Percentiles rank a stretch among this genome's conserved stretches.
Evolutionary conservation across 1,140 invertebrate species (phyloP).

Genomic region (Popillia japonica): DNA sequence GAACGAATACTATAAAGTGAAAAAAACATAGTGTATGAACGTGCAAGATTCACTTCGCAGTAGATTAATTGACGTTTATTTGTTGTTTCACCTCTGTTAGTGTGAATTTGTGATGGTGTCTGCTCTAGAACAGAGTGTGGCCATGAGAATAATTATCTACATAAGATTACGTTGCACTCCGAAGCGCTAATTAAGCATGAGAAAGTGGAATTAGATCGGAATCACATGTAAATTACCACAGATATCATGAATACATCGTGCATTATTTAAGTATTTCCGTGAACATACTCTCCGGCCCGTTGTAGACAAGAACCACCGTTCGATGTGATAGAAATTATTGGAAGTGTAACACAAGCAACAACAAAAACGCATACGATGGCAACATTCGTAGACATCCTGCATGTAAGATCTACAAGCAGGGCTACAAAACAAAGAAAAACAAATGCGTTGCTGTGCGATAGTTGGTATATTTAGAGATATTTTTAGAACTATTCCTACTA

Average conservation of each 20-base stretch:
- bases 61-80: constrained; percentile 31
- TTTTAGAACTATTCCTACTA: no score
- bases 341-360: background rate
- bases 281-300: background rate
- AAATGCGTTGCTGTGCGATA: background rate
- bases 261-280: constrained; percentile 31
- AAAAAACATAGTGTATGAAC: background rate
- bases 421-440: background rate
- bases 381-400: background rate
- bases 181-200: constrained; percentile 37
- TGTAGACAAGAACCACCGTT: background rate
- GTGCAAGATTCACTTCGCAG: constrained; percentile 23
- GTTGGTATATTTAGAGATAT: background rate
- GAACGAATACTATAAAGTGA: background rate
- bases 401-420: background rate
- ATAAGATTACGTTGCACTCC: constrained; percentile 19
- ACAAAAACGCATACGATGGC: background rate
- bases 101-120: constrained; percentile 24
- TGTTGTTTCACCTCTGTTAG: constrained; percentile 29
- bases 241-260: constrained; percentile 30
- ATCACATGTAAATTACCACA: constrained; percentile 24
- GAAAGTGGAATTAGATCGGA: constrained; percentile 38
- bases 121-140: constrained; percentile 23
- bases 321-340: constrained; percentile 11
- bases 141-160: constrained; percentile 34